Percentiles rank a stretch among this genome's conserved stretches.
These are phyloP conservation scores for Leptonema lineaticorne DNA, from an alignment of 1,140 invertebrate species.

Conservation along the genomic window DNA sequence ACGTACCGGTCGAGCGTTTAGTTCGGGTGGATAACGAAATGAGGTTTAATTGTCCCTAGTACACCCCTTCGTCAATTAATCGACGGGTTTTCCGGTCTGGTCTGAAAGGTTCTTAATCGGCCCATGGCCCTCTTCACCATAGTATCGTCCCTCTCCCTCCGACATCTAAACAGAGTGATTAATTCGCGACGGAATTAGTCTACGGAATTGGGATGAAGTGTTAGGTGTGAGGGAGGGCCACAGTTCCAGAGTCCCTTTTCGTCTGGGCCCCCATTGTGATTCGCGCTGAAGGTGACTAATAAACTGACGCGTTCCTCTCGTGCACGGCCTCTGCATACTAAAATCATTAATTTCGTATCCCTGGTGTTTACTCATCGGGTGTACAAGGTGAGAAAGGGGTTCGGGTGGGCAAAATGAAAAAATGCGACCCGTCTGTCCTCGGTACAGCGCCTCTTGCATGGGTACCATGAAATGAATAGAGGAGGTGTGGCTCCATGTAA, in stretches of 20 bases:
- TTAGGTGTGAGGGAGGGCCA: background rate
- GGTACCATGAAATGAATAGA: slow-evolving; percentile 29
- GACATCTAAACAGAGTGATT: slow-evolving; percentile 29
- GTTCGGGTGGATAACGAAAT: slow-evolving; percentile 31
- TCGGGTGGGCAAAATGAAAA: slow-evolving; percentile 15
- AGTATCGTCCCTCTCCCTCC: background rate
- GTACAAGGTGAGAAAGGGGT: background rate
- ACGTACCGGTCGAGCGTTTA: slow-evolving; percentile 12
- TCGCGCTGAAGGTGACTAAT: slow-evolving; percentile 37
- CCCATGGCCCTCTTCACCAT: background rate
- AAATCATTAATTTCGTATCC: slow-evolving; percentile 37
- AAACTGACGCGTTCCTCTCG: slow-evolving; percentile 25
- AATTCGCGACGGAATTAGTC: slow-evolving; percentile 34
- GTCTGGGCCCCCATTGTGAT: slow-evolving; percentile 27
- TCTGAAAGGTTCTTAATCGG: slow-evolving; percentile 29
- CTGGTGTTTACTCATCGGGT: slow-evolving; percentile 21
- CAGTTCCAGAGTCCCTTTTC: background rate
- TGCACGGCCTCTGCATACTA: slow-evolving; percentile 34
- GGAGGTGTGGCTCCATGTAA: slow-evolving; percentile 34
- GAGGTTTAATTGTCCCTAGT: slow-evolving; percentile 32
- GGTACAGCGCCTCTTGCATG: background rate
- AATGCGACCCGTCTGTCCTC: slow-evolving; percentile 12
- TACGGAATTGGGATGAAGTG: background rate
- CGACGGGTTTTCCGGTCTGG: slow-evolving; percentile 30
- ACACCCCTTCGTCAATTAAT: slow-evolving; percentile 30